Base-by-base conservation (phyloP, 2,113 vertebrate genomes). In the Chaenogobius annularis region DNA sequence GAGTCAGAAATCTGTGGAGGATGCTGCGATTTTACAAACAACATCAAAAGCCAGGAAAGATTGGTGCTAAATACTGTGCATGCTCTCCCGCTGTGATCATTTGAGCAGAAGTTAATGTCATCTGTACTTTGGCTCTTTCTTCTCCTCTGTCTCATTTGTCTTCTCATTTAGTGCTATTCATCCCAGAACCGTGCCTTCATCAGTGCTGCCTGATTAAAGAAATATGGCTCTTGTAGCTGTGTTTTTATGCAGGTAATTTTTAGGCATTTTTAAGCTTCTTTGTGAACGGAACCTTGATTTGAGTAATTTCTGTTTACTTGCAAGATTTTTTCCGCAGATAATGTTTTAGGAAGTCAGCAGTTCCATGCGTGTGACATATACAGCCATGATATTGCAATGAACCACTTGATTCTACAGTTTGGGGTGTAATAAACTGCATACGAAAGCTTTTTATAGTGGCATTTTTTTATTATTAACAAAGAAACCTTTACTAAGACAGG, bases 21-120 rank as follows among this genome's bases (percentile, higher is more conserved):
- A 79, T 82, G 82, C 86, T 79, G 78, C 50, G 78, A 89, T 85
- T 84, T 85, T 83, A 89, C 88, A 90, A 88, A 89, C 70, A 90
- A 78, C 82, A 90, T 88, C 80, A 90, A 86, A 89, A 83, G 83
- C 69, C 20, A 54, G 73, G 81, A 77, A 14, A 81, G 74, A 83
- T 75, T 68, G 76, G 84, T 77, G 83, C 88, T 88, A 90, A 90
- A 90, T 89, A 85, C 85, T 83, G 80, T 72, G 84, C 7, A 62
- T 61, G 70, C 67, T 75, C 72, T 81, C 88, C 88, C 3, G 74
- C 84, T 86, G 89, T 31, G 89, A 78, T 87, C 69, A 68, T 89
- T 82, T 90, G 79, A 85, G 87, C 80, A 79, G 80, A 85, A 80
- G 78, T 87, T 88, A 85, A 87, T 86, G 81, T 88, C 74, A 76